phyloP scores from a whole-genome alignment of 2,797 vertebrate species.

The Enteromius paludinosus region DNA sequence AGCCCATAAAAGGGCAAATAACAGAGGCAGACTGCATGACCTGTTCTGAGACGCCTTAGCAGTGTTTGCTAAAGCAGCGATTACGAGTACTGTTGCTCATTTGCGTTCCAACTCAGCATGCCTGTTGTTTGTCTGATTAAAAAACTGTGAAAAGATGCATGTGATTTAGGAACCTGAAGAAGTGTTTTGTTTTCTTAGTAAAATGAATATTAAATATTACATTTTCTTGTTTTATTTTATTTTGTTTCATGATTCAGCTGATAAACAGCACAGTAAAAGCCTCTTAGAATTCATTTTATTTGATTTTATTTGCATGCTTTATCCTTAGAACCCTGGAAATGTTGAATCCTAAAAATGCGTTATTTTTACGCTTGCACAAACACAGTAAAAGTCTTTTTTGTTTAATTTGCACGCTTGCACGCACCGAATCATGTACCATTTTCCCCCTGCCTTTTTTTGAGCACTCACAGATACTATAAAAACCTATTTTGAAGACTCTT shows the following conservation, averaged over 20 bases:
- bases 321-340: too few relatives aligned
- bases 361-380: too few relatives aligned
- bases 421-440: not conserved
- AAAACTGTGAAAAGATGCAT: not conserved
- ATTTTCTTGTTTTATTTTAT: too few relatives aligned
- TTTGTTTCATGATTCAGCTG: too few relatives aligned
- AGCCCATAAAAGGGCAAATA: slow-evolving; percentile 31
- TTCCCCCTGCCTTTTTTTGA: not conserved
- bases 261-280: too few relatives aligned
- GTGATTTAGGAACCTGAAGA: not conserved
- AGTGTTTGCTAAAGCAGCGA: not conserved
- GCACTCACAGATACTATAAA: not conserved
- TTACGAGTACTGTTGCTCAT: not conserved
- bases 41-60: slow-evolving; percentile 2
- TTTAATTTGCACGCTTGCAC: too few relatives aligned
- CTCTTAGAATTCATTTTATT: too few relatives aligned
- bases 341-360: too few relatives aligned
- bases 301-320: too few relatives aligned
- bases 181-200: not conserved
- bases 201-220: too few relatives aligned
- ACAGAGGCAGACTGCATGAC: not conserved
- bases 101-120: not conserved
- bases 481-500: not conserved
- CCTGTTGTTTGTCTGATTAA: not conserved
- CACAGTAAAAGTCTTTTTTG: too few relatives aligned